Evolutionary conservation across 2,888 invertebrate genomes (phyloP).

Genomic region (Acronicta alni): DNA sequence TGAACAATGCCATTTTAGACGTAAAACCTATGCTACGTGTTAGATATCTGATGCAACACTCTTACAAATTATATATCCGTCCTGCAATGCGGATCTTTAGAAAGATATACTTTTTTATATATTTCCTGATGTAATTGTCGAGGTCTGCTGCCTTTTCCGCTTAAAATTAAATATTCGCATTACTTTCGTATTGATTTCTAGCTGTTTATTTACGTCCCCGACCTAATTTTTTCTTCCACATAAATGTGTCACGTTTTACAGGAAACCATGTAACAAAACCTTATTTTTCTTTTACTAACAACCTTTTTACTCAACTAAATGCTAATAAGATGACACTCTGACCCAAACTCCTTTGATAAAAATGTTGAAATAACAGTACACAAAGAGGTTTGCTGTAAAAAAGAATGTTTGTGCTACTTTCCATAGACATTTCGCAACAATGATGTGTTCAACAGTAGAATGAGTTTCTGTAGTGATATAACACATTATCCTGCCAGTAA

Average conservation of each 20-base stretch:
- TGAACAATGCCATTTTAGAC: conserved; percentile 13
- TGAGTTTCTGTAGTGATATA: conserved; percentile 57
- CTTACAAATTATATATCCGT: conserved; percentile 42
- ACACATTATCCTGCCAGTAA: conserved; percentile 35
- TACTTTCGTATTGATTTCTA: conserved; percentile 19
- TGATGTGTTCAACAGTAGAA: conserved; percentile 32
- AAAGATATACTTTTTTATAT: conserved; percentile 43
- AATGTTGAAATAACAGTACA: conserved; percentile 4
- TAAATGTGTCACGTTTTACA: conserved; percentile 43
- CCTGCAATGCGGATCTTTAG: conserved; percentile 75
- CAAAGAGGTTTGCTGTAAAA: conserved; percentile 14
- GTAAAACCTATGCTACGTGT: conserved; percentile 21
- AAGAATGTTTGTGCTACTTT: conserved; percentile 65
- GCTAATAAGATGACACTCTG: conserved; percentile 1
- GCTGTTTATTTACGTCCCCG: conserved; percentile 37
- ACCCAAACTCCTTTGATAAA: conserved; percentile 12
- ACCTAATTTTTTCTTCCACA: conserved; percentile 2
- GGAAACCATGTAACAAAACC: conserved; percentile 35
- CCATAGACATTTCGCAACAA: conserved; percentile 63
- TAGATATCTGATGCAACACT: conserved; percentile 20
- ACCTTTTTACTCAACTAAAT: conserved; percentile 17
- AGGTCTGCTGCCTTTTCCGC: conserved; percentile 28
- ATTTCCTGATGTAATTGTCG: conserved; percentile 30
- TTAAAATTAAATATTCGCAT: conserved; percentile 26
- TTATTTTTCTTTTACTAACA: conserved; percentile 22